A percentile compares a stretch with the other conserved stretches of the same genome.
These are phyloP conservation scores for Bothrops alternatus DNA, from an alignment of 2,797 vertebrate species.

Conservation along the genomic window DNA sequence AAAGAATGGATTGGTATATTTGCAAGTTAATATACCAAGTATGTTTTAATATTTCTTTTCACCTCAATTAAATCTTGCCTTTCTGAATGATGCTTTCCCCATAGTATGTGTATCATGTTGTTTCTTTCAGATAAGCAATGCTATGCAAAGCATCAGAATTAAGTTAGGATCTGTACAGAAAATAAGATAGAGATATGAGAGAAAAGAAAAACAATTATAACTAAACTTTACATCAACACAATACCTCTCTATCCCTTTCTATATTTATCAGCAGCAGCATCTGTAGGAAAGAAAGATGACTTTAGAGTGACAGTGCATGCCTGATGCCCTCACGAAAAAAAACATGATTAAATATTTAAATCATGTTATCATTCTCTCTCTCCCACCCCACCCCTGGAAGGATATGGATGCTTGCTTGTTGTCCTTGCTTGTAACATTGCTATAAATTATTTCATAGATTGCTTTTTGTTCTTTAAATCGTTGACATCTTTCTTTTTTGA, in stretches of 20 bases:
- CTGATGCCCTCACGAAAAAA: background rate
- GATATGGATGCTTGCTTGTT: background rate
- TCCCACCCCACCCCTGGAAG: background rate
- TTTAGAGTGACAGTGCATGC: too few species aligned
- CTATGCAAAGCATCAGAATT: too few species aligned
- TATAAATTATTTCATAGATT: background rate
- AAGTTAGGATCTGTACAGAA: too few species aligned
- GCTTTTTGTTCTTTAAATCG: background rate
- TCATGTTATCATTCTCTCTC: background rate
- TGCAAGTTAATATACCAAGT: background rate
- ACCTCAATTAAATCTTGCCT: background rate
- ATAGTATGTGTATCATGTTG: background rate
- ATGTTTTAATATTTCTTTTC: background rate
- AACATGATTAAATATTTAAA: background rate
- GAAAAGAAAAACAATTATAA: too few species aligned
- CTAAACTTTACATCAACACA: background rate
- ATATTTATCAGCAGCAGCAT: background rate
- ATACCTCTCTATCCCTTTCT: background rate
- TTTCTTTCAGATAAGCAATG: background rate
- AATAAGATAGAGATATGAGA: too few species aligned
- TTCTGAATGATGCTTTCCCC: background rate
- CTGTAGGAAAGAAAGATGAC: background rate
- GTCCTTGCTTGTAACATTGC: background rate
- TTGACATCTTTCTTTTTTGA: background rate
- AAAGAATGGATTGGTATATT: background rate